Evolutionary conservation across 2,113 vertebrate species (phyloP).

Genomic region (Chionodraco myersi): DNA sequence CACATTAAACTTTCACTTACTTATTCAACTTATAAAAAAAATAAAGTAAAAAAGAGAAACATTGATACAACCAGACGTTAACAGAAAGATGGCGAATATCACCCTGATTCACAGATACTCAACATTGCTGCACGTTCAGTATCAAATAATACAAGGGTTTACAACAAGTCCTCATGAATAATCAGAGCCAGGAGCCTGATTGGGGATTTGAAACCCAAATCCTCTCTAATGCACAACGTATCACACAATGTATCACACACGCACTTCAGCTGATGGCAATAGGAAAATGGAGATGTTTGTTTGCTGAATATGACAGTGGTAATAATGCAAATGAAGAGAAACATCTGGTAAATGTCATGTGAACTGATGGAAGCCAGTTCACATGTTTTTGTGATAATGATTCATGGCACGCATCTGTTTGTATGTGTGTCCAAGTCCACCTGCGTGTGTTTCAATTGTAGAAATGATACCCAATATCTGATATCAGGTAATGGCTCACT

Average conservation of each 20-base stretch:
- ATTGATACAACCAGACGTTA: neutral
- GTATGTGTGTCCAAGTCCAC: conserved; percentile 26
- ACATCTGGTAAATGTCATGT: conserved; percentile 18
- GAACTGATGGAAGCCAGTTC: conserved; percentile 1
- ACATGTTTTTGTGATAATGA: conserved; percentile 14
- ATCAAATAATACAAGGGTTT: conserved; percentile 4
- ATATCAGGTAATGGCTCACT: conserved; percentile 21
- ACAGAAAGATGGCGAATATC: neutral
- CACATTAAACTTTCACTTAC: neutral
- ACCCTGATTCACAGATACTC: neutral
- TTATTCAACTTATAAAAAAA: neutral
- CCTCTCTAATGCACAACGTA: neutral
- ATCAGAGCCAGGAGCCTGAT: conserved; percentile 25
- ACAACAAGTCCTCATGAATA: conserved; percentile 16
- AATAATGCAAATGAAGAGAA: conserved; percentile 27
- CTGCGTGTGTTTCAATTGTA: conserved; percentile 19
- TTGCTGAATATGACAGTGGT: conserved; percentile 24
- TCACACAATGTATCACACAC: conserved; percentile 11
- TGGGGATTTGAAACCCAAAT: conserved; percentile 32
- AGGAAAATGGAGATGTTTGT: conserved; percentile 25
- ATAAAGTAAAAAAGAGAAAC: neutral
- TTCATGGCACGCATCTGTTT: conserved; percentile 28
- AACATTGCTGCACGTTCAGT: conserved; percentile 3
- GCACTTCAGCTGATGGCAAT: neutral
- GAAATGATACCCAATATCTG: conserved; percentile 28